Evolutionary conservation across 2,797 vertebrate genomes (phyloP), one percentile per base, ranked within the genome.

Genomic region (Urosaurus nigricauda): DNA sequence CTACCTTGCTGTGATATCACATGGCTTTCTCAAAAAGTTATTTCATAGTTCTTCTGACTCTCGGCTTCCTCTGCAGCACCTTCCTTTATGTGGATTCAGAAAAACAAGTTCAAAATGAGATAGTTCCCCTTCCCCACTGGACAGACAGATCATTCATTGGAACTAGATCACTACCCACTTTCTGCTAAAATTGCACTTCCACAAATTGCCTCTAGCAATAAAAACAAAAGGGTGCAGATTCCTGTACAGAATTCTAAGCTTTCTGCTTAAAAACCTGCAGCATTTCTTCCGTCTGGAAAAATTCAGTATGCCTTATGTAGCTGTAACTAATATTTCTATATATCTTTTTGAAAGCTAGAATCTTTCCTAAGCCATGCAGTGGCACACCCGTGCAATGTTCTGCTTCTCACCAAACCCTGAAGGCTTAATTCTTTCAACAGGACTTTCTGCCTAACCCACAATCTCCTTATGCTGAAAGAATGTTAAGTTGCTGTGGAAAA

Each of bases 221-320:
- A 26, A n/a, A 77, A 32, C 19, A 37, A 74, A 74, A 37, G 35
- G 12, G 58, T 74, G 12, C 21, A 29, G 11, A 32, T 9, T 58
- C 29, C 58, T n/a, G 24, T n/a, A 75, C 6, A 75, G 21, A 40
- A 58, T 74, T 73, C 51, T 37, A 75, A 58, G 13, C 1, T 29
- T 75, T 35, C 71, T 40, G 7, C 43, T n/a, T 37, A 37, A n/a
- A 93, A 93, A 88, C 68, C 81, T 83, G 73, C 84, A 90, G 74
- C 88, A 89, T 92, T 94, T 93, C 86, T 88, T 86, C 78, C 85
- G 51, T 90, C 90, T 89, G 71, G 58, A 90, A 82, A 53, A 90
- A 91, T 84, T 5, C 32, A 60, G 88, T 0, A 77, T 85, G 81
- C 75, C 89, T 91, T 80, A 79, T 56, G 53, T 84, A 83, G 85